phyloP scores from a whole-genome alignment of 2,797 vertebrate species.

The Rhinoraja longicauda region DNA sequence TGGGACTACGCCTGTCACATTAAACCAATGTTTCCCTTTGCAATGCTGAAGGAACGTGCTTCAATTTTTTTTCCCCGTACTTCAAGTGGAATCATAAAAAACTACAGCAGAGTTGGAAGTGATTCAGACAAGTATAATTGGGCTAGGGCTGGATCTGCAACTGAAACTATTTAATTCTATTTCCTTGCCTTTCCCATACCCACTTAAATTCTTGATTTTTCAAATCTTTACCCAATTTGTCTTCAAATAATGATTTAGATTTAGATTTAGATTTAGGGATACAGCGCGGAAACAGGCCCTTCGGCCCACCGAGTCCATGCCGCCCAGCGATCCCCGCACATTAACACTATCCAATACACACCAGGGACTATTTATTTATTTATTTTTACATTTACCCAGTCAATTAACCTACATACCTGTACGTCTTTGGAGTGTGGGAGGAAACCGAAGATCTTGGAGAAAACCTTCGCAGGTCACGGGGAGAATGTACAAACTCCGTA shows the following conservation, averaged over 20 bases:
- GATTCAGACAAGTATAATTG: neutral
- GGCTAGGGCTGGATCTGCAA: neutral
- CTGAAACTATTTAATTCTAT: neutral
- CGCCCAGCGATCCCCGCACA: no score
- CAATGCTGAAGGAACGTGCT: neutral
- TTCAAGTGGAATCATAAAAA: neutral
- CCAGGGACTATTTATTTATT: no score
- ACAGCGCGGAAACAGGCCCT: no score
- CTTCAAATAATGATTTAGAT: neutral
- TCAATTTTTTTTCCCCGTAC: neutral
- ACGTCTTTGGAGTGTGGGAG: no score
- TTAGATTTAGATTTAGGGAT: no score
- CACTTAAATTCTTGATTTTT: neutral
- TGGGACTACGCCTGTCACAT: neutral
- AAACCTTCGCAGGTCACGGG: no score
- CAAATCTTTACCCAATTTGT: neutral
- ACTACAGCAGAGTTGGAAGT: neutral
- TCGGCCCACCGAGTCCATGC: no score
- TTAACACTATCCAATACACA: no score
- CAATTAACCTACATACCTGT: no score
- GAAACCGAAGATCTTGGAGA: no score
- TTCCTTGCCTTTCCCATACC: neutral
- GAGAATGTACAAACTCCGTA: no score
- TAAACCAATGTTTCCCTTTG: neutral
- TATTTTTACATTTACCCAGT: no score